Conservation (phyloP, 1,140 invertebrate genomes). For the Archegozetes longisetosus region DNA sequence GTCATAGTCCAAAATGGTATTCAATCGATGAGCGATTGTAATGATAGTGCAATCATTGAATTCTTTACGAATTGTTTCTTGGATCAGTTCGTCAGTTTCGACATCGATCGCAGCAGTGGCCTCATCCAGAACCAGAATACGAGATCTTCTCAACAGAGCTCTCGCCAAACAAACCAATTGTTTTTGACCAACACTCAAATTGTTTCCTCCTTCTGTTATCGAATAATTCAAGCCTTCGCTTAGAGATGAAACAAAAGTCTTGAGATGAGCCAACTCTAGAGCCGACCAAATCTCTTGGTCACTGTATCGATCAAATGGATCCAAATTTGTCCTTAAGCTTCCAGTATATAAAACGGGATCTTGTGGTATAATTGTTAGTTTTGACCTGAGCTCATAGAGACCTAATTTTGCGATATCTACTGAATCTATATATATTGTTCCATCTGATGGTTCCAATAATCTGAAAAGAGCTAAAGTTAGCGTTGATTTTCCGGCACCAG, state of each 20-base stretch:
- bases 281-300: constrained; percentile 63
- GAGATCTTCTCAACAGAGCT: constrained; percentile 36
- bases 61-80: constrained; percentile 30
- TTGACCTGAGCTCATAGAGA: constrained; percentile 51
- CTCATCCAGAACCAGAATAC: constrained; percentile 38
- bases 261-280: constrained; percentile 56
- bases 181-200: constrained; percentile 39
- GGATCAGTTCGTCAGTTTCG: constrained; percentile 30
- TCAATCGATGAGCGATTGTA: constrained; percentile 33
- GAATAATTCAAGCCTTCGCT: constrained; percentile 19
- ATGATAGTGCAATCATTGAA: constrained; percentile 31
- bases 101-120: constrained; percentile 32
- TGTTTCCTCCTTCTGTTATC: constrained; percentile 28
- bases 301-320: constrained; percentile 48
- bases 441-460: constrained; percentile 45
- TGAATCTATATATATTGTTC: constrained; percentile 26
- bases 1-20: constrained; percentile 31
- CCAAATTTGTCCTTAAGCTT: constrained; percentile 70
- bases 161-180: constrained; percentile 39
- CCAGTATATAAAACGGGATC: constrained; percentile 82
- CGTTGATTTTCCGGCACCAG: constrained; percentile 38
- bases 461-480: constrained; percentile 37
- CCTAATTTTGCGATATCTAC: constrained; percentile 9
- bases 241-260: constrained; percentile 41
- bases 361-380: constrained; percentile 80